phyloP scores from a whole-genome alignment of 1,140 invertebrate species.

The Spodoptera frugiperda region DNA sequence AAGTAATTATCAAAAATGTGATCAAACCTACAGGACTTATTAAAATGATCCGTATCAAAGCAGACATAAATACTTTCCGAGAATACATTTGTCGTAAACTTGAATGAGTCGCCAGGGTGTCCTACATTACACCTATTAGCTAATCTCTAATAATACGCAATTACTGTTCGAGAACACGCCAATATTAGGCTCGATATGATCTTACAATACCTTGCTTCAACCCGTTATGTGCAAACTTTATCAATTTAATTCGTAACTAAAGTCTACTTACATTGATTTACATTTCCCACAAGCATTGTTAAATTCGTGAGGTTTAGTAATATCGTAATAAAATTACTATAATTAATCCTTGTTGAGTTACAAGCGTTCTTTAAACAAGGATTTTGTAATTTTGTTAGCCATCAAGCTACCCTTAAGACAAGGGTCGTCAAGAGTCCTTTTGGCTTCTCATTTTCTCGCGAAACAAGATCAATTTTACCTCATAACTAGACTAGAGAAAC shows the following conservation, averaged over 20 bases:
- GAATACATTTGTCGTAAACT: background rate
- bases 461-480: slow-evolving; percentile 5
- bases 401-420: background rate
- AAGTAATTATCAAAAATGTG: no score
- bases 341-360: slow-evolving; percentile 7
- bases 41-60: no score
- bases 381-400: slow-evolving; percentile 19
- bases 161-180: slow-evolving; percentile 12
- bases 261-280: slow-evolving; percentile 31
- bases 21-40: no score
- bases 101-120: background rate
- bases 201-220: slow-evolving; percentile 17
- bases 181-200: slow-evolving; percentile 13
- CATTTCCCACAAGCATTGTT: slow-evolving; percentile 25
- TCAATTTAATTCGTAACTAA: slow-evolving; percentile 31
- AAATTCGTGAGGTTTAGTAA: slow-evolving; percentile 8
- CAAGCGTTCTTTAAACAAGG: background rate
- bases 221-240: slow-evolving; percentile 22
- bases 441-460: background rate
- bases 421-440: background rate
- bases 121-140: slow-evolving; percentile 24
- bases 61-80: no score
- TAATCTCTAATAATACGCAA: slow-evolving; percentile 29
- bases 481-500: background rate
- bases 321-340: background rate